phyloP scores from a whole-genome alignment of 2,888 invertebrate genomes.

The Rotaria magnacalcarata region DNA sequence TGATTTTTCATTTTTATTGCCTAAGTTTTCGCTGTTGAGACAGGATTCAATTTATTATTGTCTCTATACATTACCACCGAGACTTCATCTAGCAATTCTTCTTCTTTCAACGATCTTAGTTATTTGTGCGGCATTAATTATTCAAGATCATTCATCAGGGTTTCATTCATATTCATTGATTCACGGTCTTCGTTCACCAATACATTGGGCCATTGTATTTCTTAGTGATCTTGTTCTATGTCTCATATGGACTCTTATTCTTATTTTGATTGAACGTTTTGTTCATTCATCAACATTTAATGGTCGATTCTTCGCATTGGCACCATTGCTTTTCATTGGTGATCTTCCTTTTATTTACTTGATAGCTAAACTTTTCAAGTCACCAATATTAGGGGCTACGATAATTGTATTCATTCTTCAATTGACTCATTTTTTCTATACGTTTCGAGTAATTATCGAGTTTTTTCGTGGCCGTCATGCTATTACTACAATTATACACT shows the following conservation, averaged over 20 bases:
- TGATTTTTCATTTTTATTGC: too few relatives aligned
- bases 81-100: neutral
- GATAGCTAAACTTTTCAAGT: neutral
- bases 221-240: neutral
- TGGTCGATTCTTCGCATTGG: neutral
- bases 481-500: neutral
- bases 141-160: neutral
- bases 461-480: neutral
- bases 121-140: neutral
- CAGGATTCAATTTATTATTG: neutral
- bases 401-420: neutral
- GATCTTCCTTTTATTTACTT: conserved; percentile 26
- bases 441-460: neutral
- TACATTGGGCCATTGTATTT: neutral
- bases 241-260: neutral
- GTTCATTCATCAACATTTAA: neutral
- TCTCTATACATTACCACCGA: neutral
- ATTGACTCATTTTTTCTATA: neutral
- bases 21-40: too few relatives aligned
- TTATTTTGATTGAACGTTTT: neutral
- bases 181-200: conserved; percentile 18
- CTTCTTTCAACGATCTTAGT: neutral
- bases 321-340: neutral
- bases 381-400: neutral
- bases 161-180: neutral